Percentiles rank a stretch among this genome's conserved stretches.
Evolutionary conservation across 1,140 invertebrate species (phyloP).

Genomic region (Euschistus heros): DNA sequence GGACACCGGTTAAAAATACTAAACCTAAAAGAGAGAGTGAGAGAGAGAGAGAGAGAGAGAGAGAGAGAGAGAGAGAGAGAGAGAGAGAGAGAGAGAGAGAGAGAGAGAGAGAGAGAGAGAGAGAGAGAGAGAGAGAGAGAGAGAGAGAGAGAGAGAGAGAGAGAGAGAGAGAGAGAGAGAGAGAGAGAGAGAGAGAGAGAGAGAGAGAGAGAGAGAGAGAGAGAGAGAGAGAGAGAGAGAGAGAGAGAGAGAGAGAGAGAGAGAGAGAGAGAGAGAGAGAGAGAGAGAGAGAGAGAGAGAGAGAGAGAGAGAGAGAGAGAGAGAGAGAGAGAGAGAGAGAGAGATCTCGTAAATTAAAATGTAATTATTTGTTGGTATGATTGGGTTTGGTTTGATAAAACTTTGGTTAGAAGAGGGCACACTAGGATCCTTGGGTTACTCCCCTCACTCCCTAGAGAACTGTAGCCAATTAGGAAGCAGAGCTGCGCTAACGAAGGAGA

Average conservation of each 20-base stretch:
- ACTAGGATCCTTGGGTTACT: no score
- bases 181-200: neutral
- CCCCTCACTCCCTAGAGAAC: no score
- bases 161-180: neutral
- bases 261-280: conserved; percentile 21
- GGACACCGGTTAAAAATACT: neutral
- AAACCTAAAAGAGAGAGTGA: neutral
- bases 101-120: neutral
- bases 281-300: conserved; percentile 21
- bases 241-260: conserved; percentile 21
- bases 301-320: conserved; percentile 19
- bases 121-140: neutral
- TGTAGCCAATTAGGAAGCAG: no score
- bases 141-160: neutral
- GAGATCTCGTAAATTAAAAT: no score
- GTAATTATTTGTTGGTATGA: no score
- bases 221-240: conserved; percentile 20
- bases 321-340: conserved; percentile 16
- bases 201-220: neutral
- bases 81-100: neutral
- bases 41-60: neutral
- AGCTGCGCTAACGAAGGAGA: no score
- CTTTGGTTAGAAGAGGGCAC: no score
- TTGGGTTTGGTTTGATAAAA: no score
- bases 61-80: neutral